Evolutionary conservation across 2,888 invertebrate genomes (phyloP), one percentile per base, ranked within the genome.

Genomic region (Limnephilus marmoratus): DNA sequence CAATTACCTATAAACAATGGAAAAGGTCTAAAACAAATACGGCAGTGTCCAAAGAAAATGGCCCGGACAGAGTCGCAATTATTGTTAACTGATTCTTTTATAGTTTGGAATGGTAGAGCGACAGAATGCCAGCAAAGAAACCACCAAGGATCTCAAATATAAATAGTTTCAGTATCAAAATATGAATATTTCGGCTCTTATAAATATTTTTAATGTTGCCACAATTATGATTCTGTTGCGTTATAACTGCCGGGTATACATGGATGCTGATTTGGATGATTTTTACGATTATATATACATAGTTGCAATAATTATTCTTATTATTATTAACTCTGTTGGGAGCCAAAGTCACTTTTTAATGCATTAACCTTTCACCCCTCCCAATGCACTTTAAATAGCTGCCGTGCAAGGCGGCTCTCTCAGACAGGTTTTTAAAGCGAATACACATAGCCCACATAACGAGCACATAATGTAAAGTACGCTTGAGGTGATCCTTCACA

Each of bases 211-310:
- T 68, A 68, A 7, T 24, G 24, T 18, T 68, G 24, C 68, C n/a
- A 68, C 24, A n/a, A 68, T 68, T n/a, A n/a, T 68, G 24, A 68
- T 68, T 68, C 68, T 68, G 9, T 68, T 68, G 68, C 24, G n/a
- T 24, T 68, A 24, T 9, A 68, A 68, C n/a, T n/a, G 24, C 24
- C 68, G 24, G 68, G n/a, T n/a, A 68, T 11, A 49, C 13, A n/a
- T 68, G 24, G n/a, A 68, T n/a, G 68, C 53, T 24, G 53, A n/a
- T 68, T 68, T 68, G 15, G 53, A 68, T 53, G 53, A 53, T 15
- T 68, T 68, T 68, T 68, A 68, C n/a, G n/a, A 68, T 68, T 68
- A 68, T 68, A 68, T 68, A n/a, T 68, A 68, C 68, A 68, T 68
- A 24, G 68, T 68, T n/a, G 24, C 68, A n/a, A 68, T 68, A n/a